Conservation (phyloP, 2,797 vertebrate genomes). For the Siniperca undulata region DNA sequence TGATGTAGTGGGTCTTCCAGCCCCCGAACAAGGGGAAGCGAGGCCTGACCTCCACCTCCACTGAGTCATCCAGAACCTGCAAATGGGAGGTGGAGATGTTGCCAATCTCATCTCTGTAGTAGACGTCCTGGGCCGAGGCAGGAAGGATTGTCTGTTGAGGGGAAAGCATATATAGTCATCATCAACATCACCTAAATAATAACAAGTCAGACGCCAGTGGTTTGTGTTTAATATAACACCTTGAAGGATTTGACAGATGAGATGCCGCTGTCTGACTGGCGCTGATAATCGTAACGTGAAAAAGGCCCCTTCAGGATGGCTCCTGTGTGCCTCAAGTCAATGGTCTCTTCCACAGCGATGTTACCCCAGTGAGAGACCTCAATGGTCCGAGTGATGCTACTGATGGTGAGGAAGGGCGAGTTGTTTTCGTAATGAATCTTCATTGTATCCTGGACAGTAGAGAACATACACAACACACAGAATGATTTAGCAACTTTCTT, state of each 20-base stretch:
- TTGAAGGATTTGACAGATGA: conserved; percentile 99
- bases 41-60: conserved; percentile 97
- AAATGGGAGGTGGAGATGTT: conserved; percentile 99
- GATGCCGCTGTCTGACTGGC: conserved; percentile 98
- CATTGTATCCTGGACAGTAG: conserved; percentile 87
- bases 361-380: conserved; percentile 99
- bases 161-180: conserved; percentile 1
- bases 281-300: conserved; percentile 98
- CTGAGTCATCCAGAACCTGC: conserved; percentile 95
- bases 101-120: conserved; percentile 98
- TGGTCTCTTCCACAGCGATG: conserved; percentile 96
- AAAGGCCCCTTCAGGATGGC: conserved; percentile 95
- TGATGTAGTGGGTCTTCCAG: conserved; percentile 98
- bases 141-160: conserved; percentile 95
- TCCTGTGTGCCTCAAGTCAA: conserved; percentile 96
- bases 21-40: conserved; percentile 98
- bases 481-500: neutral
- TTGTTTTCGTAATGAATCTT: conserved; percentile 99
- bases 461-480: conserved; percentile 8
- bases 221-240: conserved; percentile 77
- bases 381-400: conserved; percentile 93
- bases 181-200: neutral
- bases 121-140: conserved; percentile 97
- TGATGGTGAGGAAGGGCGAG: conserved; percentile 95
- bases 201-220: neutral